A percentile compares a stretch with the other conserved stretches of the same genome.
phyloP scores from a whole-genome alignment of 2,113 vertebrate species.

The Synchiropus splendidus region DNA sequence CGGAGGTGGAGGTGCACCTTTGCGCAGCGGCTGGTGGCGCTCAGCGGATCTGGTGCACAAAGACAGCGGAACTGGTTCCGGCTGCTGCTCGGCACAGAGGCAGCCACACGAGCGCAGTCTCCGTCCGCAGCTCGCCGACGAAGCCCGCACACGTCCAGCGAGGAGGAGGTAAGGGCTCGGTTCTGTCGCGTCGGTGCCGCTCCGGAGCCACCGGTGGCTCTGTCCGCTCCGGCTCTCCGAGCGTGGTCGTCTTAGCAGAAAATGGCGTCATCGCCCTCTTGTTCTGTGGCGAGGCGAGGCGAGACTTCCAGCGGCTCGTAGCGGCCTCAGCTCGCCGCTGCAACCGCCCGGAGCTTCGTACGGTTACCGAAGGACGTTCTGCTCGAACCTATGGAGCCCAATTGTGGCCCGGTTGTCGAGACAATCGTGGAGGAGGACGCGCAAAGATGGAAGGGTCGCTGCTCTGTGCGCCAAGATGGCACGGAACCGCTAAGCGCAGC shows the following conservation, averaged over 20 bases:
- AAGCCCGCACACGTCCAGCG: conserved; percentile 3
- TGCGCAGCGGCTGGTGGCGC: conserved; percentile 66
- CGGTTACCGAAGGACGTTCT: conserved; percentile 6
- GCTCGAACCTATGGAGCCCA: conserved; percentile 5
- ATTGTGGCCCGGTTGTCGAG: neutral
- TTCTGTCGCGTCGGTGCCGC: conserved; percentile 18
- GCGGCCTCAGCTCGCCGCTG: conserved; percentile 9
- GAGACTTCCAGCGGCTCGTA: conserved; percentile 55
- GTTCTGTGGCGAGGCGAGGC: conserved; percentile 58
- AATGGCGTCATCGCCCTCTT: conserved; percentile 77
- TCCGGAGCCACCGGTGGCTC: conserved; percentile 16
- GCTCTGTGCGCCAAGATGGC: conserved; percentile 73
- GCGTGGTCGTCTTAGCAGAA: conserved; percentile 71
- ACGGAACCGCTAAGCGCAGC: conserved; percentile 70
- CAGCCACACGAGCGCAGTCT: conserved; percentile 52
- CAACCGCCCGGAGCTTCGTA: neutral
- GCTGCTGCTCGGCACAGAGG: conserved; percentile 37
- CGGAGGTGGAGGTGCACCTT: conserved; percentile 64
- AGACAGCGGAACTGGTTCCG: conserved; percentile 66
- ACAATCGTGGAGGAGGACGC: conserved; percentile 56
- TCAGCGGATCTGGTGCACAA: conserved; percentile 72
- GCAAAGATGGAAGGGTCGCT: conserved; percentile 74
- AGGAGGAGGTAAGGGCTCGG: conserved; percentile 52
- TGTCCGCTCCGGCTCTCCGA: conserved; percentile 56
- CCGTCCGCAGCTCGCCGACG: conserved; percentile 11